Percentiles rank a stretch among this genome's conserved stretches.
Evolutionary conservation across 2,888 invertebrate genomes (phyloP).

Genomic region (Nomada hirtipes): DNA sequence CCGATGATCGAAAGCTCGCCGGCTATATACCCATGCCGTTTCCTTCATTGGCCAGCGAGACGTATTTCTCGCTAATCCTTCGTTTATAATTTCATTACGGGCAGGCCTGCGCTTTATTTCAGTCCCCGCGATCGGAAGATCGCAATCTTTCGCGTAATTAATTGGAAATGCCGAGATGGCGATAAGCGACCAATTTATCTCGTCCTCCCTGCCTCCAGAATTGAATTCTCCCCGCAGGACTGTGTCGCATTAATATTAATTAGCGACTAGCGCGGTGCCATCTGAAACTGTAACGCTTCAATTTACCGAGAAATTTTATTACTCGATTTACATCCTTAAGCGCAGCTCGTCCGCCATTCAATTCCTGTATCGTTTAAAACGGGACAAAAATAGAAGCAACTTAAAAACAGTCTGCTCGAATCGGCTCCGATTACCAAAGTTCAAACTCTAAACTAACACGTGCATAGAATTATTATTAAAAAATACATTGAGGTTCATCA

Average conservation of each 20-base stretch:
- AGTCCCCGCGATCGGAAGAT: constrained; percentile 49
- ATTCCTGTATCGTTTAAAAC: neutral
- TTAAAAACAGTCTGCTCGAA: too few relatives aligned
- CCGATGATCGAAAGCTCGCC: constrained; percentile 26
- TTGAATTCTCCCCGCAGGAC: constrained; percentile 56
- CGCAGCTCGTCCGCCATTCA: neutral
- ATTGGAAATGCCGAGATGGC: constrained; percentile 61
- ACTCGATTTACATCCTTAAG: constrained; percentile 10
- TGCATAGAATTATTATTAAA: too few relatives aligned
- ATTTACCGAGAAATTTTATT: constrained; percentile 40
- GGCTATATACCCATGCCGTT: constrained; percentile 2
- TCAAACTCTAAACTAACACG: too few relatives aligned
- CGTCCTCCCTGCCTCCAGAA: constrained; percentile 37
- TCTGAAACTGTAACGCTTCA: constrained; percentile 58
- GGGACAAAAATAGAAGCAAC: neutral
- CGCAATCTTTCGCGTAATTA: constrained; percentile 59
- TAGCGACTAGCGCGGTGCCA: constrained; percentile 56
- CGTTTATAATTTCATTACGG: constrained; percentile 54
- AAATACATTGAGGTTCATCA: too few relatives aligned
- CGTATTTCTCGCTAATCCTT: constrained; percentile 28
- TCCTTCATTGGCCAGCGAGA: constrained; percentile 7
- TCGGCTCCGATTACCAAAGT: too few relatives aligned
- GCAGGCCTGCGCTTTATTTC: constrained; percentile 15
- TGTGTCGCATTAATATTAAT: constrained; percentile 59
- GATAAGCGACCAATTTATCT: constrained; percentile 58